Evolutionary conservation across 2,888 invertebrate genomes (phyloP), one percentile per base, ranked within the genome.

Genomic region (Drosophila subquinaria): DNA sequence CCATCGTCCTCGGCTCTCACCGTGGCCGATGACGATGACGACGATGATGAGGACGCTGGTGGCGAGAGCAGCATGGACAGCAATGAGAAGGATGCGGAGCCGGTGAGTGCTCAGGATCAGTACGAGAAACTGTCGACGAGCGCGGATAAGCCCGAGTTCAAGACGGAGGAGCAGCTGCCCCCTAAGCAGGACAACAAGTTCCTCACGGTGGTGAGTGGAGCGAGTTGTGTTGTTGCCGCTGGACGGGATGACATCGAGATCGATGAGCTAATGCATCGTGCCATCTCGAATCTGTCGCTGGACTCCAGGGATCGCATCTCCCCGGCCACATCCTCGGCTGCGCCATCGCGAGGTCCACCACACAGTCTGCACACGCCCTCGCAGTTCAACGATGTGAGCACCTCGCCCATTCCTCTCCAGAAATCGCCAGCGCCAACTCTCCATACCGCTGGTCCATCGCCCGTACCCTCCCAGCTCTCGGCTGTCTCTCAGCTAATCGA

Each of bases 401-500:
- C 93, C 15, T 93, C 93, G 33, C 93, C 93, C 6, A 92, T 93
- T 81, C 92, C 92, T 0, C 72, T 92, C 9, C 92, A 91, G 66
- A 93, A 91, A 56, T 92, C 92, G 13, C 89, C 91, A 6, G 76
- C 81, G 1, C 85, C 77, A 17, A 78, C 81, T 6, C 69, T 80
- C 8, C 36, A 48, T 72, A 63, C 79, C 9, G 40, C 59, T 4
- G 57, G 76, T 75, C 63, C 50, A 4, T 94, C 94, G 47, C 94
- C 94, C 0, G 89, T 94, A 47, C 93, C 94, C 3, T 92, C 92
- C 0, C 92, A 92, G 74, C 88, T 93, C 2, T 88, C 91, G 20
- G 92, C 92, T 40, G 94, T 94, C 8, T 93, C 94, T 0, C 93
- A 93, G 71, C 91, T 92, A 0, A 92, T 92, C 13, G 92, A 92